Base-by-base conservation (phyloP, 2,888 invertebrate species). In the Creontiades dilutus region DNA sequence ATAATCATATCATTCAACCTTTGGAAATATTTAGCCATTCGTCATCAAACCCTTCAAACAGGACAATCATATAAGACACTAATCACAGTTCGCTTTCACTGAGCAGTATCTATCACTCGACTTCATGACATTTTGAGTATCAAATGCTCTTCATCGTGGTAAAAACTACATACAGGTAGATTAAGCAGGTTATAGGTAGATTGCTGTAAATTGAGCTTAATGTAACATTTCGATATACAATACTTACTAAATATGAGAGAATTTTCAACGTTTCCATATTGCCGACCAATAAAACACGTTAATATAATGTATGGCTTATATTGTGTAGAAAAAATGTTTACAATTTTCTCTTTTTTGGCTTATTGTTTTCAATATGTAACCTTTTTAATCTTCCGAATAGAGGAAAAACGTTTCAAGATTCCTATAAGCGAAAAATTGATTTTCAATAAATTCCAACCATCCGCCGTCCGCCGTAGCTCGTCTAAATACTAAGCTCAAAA, bases 111-210 rank as follows among this genome's bases (percentile, higher is more conserved):
- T 37, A 37, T 37, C 68, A 68, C 68, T 5, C 23, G 68, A 12
- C 23, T 68, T 19, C 68, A 68, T 68, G 68, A 23, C 68, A 68
- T 68, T 68, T 68, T 68, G 68, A 23, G 68, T 68, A 68, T 12
- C 23, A 68, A 23, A 68, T 68, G 68, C 27, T 23, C 68, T 68
- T 68, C 1, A 23, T 23, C 23, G 23, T 23, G 68, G 23, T 23
- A 13, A 19, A 57, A n/a, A n/a, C 19, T 16, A n/a, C 16, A 57
- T n/a, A 57, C n/a, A 37, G 16, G n/a, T n/a, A 57, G 16, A 57
- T 7, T 57, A 11, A n/a, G 57, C 57, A 57, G n/a, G n/a, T 57
- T n/a, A 37, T 57, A 57, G 57, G 16, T 16, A 7, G 57, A 52
- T 57, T 57, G 57, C 57, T 57, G 57, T 57, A 57, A 57, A 57